These are phyloP conservation scores for Caenorhabditis macrosperma DNA, from an alignment of 2,888 invertebrate genomes.

Conservation along the genomic window DNA sequence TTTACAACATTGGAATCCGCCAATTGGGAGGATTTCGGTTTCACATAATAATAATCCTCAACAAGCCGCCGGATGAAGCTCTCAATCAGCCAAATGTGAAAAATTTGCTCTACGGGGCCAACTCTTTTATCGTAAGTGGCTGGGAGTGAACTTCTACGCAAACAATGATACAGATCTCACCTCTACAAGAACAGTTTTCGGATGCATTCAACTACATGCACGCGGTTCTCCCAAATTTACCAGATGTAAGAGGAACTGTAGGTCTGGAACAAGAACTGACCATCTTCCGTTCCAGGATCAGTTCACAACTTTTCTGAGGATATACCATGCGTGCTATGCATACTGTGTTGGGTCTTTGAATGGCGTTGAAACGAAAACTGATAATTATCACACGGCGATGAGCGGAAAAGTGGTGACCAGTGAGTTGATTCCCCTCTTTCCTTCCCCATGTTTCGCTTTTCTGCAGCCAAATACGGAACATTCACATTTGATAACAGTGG, in stretches of 20 bases:
- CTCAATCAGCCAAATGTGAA: constrained; percentile 36
- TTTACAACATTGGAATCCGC: constrained; percentile 30
- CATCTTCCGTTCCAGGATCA: constrained; percentile 16
- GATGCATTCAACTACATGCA: constrained; percentile 35
- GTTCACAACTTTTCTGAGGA: constrained; percentile 29
- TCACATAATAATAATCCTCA: constrained; percentile 26
- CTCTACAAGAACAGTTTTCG: constrained; percentile 8
- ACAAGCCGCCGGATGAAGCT: constrained; percentile 38
- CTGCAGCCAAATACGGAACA: constrained; percentile 39
- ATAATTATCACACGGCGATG: constrained; percentile 43
- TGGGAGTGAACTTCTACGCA: neutral
- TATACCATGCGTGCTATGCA: constrained; percentile 58
- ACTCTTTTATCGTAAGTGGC: constrained; percentile 49
- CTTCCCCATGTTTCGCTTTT: neutral
- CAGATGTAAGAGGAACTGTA: constrained; percentile 24
- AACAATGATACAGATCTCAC: constrained; percentile 31
- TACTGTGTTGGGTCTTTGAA: constrained; percentile 49
- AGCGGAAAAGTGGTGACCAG: constrained; percentile 39
- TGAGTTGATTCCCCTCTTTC: neutral
- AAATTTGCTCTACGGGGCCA: constrained; percentile 42
- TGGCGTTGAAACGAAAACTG: constrained; percentile 32
- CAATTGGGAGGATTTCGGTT: constrained; percentile 27
- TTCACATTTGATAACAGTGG: constrained; percentile 46
- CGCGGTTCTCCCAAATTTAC: constrained; percentile 11
- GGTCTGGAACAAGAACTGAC: too few relatives aligned